These are phyloP conservation scores for Pandion haliaetus DNA, from an alignment of 2,113 vertebrate genomes.

Conservation along the genomic window DNA sequence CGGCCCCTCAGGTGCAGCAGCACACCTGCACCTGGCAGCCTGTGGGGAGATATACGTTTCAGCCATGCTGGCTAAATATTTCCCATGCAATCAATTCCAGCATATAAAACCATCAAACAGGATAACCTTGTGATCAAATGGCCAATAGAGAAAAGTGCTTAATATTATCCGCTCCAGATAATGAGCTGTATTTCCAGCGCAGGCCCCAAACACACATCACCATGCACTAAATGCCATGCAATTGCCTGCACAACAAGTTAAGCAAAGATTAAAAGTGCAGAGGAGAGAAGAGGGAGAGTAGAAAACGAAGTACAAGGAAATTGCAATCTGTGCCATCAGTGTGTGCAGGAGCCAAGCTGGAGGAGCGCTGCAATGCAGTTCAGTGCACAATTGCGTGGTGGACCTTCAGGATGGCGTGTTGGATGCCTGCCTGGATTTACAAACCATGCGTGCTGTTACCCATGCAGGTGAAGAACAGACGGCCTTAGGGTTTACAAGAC, in stretches of 20 bases:
- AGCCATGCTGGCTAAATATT: background rate
- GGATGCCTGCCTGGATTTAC: background rate
- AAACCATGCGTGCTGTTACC: background rate
- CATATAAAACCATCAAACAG: slow-evolving; percentile 20
- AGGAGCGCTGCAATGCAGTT: background rate
- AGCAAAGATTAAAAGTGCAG: slow-evolving; percentile 29
- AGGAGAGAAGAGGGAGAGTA: background rate
- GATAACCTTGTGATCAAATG: slow-evolving; percentile 59
- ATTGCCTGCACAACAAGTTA: slow-evolving; percentile 28
- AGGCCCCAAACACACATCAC: slow-evolving; percentile 49
- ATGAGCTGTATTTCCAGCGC: slow-evolving; percentile 41
- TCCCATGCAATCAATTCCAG: slow-evolving; percentile 51
- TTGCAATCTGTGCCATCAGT: background rate
- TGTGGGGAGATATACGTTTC: background rate
- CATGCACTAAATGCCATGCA: background rate
- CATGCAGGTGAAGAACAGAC: background rate
- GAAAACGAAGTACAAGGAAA: background rate
- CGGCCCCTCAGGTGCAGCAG: background rate
- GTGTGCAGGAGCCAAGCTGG: fast-evolving
- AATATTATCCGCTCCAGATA: slow-evolving; percentile 58
- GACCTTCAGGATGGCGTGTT: background rate
- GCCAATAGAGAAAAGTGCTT: slow-evolving; percentile 56
- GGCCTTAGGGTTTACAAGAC: background rate
- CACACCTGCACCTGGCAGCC: background rate
- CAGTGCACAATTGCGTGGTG: background rate